Base-by-base conservation (phyloP, 1,140 invertebrate species). In the Dreissena rostriformis region DNA sequence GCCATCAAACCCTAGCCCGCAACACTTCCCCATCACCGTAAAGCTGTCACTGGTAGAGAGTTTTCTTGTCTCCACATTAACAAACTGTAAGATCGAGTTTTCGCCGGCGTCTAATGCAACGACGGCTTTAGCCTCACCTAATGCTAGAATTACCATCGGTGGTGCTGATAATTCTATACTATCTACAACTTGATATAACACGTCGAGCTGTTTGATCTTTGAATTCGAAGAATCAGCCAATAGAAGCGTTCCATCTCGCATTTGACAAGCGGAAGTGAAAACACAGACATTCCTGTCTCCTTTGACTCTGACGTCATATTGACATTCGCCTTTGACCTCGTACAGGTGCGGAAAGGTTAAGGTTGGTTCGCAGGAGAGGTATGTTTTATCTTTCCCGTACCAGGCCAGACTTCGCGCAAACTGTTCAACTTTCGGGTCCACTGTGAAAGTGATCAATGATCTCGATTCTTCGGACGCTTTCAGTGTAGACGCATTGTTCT, bases 351-450 rank as follows among this genome's bases (percentile, higher is more conserved):
- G 80, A 67, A 82, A 82, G 52, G 71, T 26, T n/a, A 75, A 10
- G 4, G 80, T 63, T 26, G 72, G 80, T 51, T 82, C 80, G 66
- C 61, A 82, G n/a, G 80, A 74, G 24, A 82, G 80, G 28, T 73
- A 82, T 17, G 80, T 82, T 22, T 61, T 66, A 39, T 82, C 80
- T 68, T 82, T 82, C 1, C 80, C 80, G 68, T 52, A 82, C 80
- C 80, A 82, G 6, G 71, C 10, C 72, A 82, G 66, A 49, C 65
- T 75, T 49, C 53, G 29, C 10, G 80, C 80, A 55, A 82, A 82
- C n/a, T 63, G 52, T 51, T 82, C 72, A 22, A 82, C 80, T 52
- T 82, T 82, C 26, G 80, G 80, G 66, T 82, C 80, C 17, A 82
- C 70, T 24, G 68, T 82, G 75, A 82, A 82, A 24, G 74, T 74